Percentiles rank a stretch among this genome's conserved stretches.
These are phyloP conservation scores for Epicampocera succincta DNA, from an alignment of 2,888 invertebrate species.

Conservation along the genomic window DNA sequence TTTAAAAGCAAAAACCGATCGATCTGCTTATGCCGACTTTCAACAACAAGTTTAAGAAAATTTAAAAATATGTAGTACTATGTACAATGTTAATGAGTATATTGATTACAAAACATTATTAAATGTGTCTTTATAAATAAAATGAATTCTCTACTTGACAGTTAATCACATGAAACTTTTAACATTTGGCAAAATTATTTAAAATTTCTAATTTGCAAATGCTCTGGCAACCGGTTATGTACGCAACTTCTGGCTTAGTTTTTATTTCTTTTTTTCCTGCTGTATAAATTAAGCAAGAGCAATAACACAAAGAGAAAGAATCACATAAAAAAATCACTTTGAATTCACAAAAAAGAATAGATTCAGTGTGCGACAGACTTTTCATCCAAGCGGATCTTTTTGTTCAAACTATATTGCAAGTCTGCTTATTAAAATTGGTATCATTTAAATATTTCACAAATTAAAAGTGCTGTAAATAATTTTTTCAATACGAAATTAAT, in stretches of 20 bases:
- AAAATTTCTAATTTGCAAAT: not conserved
- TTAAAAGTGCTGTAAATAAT: slow-evolving; percentile 1
- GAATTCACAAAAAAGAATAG: not conserved
- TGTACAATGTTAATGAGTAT: too few species aligned
- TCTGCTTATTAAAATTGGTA: not conserved
- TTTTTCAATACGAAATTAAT: too few species aligned
- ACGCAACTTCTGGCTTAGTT: slow-evolving; percentile 1
- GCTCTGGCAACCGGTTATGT: not conserved
- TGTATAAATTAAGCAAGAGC: slow-evolving; percentile 6
- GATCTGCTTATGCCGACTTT: too few species aligned
- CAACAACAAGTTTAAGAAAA: too few species aligned
- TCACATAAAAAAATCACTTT: slow-evolving; percentile 20
- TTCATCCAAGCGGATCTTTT: slow-evolving; percentile 29
- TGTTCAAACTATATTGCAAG: not conserved
- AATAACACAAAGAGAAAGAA: slow-evolving; percentile 26
- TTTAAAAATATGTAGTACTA: too few species aligned
- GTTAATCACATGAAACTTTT: too few species aligned
- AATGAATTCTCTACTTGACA: too few species aligned
- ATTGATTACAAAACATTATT: too few species aligned
- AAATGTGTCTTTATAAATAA: too few species aligned
- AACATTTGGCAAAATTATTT: too few species aligned
- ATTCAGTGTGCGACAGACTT: slow-evolving; percentile 36
- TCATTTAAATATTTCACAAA: not conserved
- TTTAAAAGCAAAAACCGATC: too few species aligned
- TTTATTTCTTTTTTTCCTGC: slow-evolving; percentile 9